A percentile compares a stretch with the other conserved stretches of the same genome.
Evolutionary conservation across 2,888 invertebrate species (phyloP).

Genomic region (Eurytoma californica): DNA sequence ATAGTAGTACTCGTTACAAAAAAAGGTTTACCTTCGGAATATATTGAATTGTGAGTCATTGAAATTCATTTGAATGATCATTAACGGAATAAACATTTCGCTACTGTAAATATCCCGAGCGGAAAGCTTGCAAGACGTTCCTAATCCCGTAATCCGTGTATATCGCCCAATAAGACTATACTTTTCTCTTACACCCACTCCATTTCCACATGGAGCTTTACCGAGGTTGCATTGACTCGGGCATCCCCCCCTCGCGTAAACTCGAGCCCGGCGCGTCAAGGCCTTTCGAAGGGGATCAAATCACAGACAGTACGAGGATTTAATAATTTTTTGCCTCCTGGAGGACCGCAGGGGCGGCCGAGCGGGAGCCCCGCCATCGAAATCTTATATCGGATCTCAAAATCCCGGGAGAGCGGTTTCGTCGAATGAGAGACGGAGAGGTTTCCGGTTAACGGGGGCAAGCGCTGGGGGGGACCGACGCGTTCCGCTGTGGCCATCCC

Average conservation of each 20-base stretch:
- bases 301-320: slow-evolving; percentile 50
- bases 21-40: no score
- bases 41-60: no score
- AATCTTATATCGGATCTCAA: slow-evolving; percentile 31
- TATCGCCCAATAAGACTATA: no score
- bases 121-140: no score
- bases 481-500: neutral
- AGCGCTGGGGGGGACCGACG: neutral
- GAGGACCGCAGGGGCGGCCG: neutral
- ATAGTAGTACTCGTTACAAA: no score
- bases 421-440: slow-evolving; percentile 19
- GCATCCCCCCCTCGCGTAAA: neutral
- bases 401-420: slow-evolving; percentile 33
- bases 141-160: no score
- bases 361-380: neutral
- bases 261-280: slow-evolving; percentile 4
- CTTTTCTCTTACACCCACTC: neutral
- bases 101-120: no score
- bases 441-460: neutral
- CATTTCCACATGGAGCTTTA: slow-evolving; percentile 7
- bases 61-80: no score
- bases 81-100: no score
- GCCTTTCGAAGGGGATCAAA: slow-evolving; percentile 44
- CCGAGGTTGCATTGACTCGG: neutral
- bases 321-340: slow-evolving; percentile 54